Evolutionary conservation across 2,888 invertebrate genomes (phyloP).

Genomic region (Athalia circularis): DNA sequence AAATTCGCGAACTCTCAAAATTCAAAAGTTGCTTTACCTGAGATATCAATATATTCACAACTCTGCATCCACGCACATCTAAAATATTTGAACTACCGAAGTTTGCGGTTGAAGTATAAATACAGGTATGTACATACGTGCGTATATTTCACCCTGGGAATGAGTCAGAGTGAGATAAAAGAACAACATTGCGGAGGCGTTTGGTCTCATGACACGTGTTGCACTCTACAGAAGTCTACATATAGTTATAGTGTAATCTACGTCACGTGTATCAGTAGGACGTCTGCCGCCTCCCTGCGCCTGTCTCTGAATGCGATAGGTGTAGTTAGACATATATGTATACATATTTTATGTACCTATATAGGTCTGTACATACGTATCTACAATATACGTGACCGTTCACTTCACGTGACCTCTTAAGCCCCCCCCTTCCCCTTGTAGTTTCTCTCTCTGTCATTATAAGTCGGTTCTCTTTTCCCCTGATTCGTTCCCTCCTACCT

Average conservation of each 20-base stretch:
- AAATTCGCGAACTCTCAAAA: too few species aligned
- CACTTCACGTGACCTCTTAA: conserved; percentile 48
- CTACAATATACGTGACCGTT: conserved; percentile 47
- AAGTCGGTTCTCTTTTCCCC: conserved; percentile 44
- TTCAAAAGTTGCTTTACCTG: too few species aligned
- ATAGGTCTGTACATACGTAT: conserved; percentile 19
- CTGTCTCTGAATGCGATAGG: too few species aligned
- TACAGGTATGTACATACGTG: background rate
- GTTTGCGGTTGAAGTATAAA: background rate
- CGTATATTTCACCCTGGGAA: conserved; percentile 55
- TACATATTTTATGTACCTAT: background rate
- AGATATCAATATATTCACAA: too few species aligned
- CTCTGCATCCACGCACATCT: background rate
- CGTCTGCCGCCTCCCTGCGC: too few species aligned
- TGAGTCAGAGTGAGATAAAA: conserved; percentile 52
- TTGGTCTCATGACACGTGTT: conserved; percentile 40
- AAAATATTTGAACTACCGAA: background rate
- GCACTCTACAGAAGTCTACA: conserved; percentile 26
- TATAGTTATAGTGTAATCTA: background rate
- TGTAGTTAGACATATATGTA: background rate
- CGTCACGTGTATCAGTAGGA: too few species aligned
- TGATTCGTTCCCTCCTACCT: conserved; percentile 46
- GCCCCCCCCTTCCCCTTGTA: background rate
- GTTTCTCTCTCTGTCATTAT: conserved; percentile 11
- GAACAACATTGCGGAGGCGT: conserved; percentile 46